Percentiles rank a stretch among this genome's conserved stretches.
Conservation (phyloP, 2,113 vertebrate species). For the Promerops cafer region DNA sequence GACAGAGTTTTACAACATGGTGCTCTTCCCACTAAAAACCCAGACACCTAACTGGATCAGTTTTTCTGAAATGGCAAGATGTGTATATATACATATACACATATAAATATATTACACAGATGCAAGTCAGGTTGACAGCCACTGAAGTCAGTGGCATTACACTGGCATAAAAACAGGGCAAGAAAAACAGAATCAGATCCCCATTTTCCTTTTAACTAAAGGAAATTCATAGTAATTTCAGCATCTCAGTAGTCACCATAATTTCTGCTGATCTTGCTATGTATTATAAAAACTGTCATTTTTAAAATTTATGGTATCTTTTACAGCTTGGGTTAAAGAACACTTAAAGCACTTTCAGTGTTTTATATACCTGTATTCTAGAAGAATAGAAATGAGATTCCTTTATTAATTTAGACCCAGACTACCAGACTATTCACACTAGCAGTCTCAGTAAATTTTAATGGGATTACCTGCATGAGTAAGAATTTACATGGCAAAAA, state of each 20-base stretch:
- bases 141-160: background rate
- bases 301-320: slow-evolving; percentile 6
- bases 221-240: background rate
- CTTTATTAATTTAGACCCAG: slow-evolving; percentile 6
- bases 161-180: background rate
- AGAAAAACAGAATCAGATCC: background rate
- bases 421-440: background rate
- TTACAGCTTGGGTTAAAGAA: slow-evolving; percentile 20
- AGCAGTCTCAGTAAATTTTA: background rate
- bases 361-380: background rate
- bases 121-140: background rate
- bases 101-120: background rate
- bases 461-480: background rate
- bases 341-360: background rate
- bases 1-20: background rate
- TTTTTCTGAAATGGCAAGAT: background rate
- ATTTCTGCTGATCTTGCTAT: background rate
- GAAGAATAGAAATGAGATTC: slow-evolving; percentile 19
- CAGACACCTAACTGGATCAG: background rate
- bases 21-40: background rate
- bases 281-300: background rate
- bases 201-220: background rate
- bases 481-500: background rate
- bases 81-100: accelerated
- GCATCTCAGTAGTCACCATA: background rate